phyloP scores from a whole-genome alignment of 2,888 invertebrate species.

The Dasypolia templi region DNA sequence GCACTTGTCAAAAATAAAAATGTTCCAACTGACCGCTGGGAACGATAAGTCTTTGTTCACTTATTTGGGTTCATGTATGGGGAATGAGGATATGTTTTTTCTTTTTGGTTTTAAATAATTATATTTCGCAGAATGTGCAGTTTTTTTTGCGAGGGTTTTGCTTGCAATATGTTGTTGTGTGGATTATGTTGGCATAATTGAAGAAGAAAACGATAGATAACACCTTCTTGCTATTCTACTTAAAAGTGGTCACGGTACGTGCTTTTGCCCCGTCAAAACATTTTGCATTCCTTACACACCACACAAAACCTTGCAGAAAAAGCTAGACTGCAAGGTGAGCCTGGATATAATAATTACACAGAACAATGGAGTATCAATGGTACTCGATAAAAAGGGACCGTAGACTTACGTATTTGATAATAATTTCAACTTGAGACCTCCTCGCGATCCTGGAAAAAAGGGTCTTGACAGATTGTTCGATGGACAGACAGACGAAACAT shows the following conservation, averaged over 20 bases:
- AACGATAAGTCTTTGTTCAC: constrained; percentile 65
- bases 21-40: constrained; percentile 68
- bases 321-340: not conserved
- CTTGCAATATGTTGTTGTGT: not conserved
- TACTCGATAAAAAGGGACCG: constrained; percentile 20
- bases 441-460: no score
- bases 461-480: no score
- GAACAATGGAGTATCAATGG: constrained; percentile 35
- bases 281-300: not conserved
- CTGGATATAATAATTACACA: constrained; percentile 22
- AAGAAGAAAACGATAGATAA: not conserved
- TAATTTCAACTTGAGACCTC: no score
- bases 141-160: not conserved
- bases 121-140: constrained; percentile 13
- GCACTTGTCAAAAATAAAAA: constrained; percentile 88
- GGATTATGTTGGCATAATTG: no score
- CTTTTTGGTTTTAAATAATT: constrained; percentile 11
- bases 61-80: constrained; percentile 43
- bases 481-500: no score
- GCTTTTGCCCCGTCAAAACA: not conserved
- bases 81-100: constrained; percentile 7
- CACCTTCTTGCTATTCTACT: not conserved
- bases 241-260: not conserved
- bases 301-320: not conserved
- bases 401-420: no score